Evolutionary conservation across 2,888 invertebrate species (phyloP), one percentile per base, ranked within the genome.

Genomic region (Branchipolynoe longqiensis): DNA sequence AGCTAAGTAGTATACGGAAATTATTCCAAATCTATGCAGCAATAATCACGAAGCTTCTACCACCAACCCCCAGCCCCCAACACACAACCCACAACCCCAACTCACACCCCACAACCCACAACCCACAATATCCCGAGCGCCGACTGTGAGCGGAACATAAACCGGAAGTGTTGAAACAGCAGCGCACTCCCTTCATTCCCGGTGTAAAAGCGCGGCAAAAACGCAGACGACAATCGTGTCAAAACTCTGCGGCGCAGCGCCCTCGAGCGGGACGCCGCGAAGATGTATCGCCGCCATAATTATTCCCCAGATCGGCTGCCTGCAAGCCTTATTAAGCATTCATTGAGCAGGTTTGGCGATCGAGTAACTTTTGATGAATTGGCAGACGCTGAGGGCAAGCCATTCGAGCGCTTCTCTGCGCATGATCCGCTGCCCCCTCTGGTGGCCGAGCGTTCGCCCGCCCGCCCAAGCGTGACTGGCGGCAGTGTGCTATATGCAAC

Each of bases 321-420:
- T 33, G 69, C 69, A 33, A 36, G 38, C 69, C 33, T 69, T 69
- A 69, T 69, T 69, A 69, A 69, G 69, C 36, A 69, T 69, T 69
- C 33, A 69, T 69, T 69, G 69, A 69, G 38, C 36, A 22, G 14
- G 33, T 38, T 38, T 38, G 33, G 36, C 33, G 69, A 69, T 69
- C 69, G 69, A 69, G 69, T 69, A 69, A 69, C 69, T 69, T 69
- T 69, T 69, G 69, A 69, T 69, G 69, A 69, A 69, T 69, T 69
- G 38, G 69, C 18, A 12, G 69, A n/a, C 38, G 38, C 69, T 25
- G 38, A 22, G 8, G 38, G 69, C 33, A n/a, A n/a, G 69, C 69
- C 69, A 69, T 69, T 69, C 38, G 69, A 69, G 33, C 62, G 3
- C 3, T 25, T 1, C 31, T 2, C 4, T 69, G 69, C 8, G 69